phyloP scores from a whole-genome alignment of 1,140 invertebrate genomes.

The Nylanderia fulva region DNA sequence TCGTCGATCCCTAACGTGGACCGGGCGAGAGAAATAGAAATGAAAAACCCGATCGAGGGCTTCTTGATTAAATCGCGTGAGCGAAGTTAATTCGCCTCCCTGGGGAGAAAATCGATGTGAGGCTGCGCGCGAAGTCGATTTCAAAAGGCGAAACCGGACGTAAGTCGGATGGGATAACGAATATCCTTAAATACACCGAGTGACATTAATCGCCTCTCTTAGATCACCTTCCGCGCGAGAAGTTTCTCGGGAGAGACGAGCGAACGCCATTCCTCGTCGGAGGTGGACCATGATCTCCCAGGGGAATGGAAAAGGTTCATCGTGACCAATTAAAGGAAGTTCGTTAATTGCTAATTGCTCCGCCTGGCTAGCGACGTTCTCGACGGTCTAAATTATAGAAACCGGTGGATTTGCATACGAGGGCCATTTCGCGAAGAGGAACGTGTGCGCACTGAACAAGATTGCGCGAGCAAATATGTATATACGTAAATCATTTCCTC shows the following conservation, averaged over 20 bases:
- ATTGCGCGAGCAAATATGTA: not conserved
- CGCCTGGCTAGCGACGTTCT: not conserved
- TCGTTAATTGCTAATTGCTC: slow-evolving; percentile 47
- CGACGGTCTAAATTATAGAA: slow-evolving; percentile 15
- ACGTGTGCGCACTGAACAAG: not conserved
- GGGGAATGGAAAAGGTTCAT: not conserved
- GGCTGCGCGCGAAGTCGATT: slow-evolving; percentile 14
- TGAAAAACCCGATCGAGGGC: not conserved
- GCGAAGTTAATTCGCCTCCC: slow-evolving; percentile 23
- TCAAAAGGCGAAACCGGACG: not conserved
- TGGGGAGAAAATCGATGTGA: slow-evolving; percentile 6
- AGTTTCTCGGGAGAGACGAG: not conserved
- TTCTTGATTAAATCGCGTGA: slow-evolving; percentile 42
- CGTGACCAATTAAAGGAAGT: slow-evolving; percentile 34
- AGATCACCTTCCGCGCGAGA: slow-evolving; percentile 8
- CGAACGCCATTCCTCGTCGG: slow-evolving; percentile 1
- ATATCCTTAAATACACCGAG: slow-evolving; percentile 27
- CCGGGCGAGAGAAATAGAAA: not conserved
- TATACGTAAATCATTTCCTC: not conserved
- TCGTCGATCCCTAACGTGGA: not conserved
- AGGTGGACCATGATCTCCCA: not conserved
- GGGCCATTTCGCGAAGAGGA: not conserved
- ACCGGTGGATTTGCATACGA: slow-evolving; percentile 28
- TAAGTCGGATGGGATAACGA: slow-evolving; percentile 30
- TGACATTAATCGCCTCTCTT: slow-evolving; percentile 22